A percentile compares a stretch with the other conserved stretches of the same genome.
These are phyloP conservation scores for Poecilia wingei DNA, from an alignment of 2,797 vertebrate genomes.

Conservation along the genomic window DNA sequence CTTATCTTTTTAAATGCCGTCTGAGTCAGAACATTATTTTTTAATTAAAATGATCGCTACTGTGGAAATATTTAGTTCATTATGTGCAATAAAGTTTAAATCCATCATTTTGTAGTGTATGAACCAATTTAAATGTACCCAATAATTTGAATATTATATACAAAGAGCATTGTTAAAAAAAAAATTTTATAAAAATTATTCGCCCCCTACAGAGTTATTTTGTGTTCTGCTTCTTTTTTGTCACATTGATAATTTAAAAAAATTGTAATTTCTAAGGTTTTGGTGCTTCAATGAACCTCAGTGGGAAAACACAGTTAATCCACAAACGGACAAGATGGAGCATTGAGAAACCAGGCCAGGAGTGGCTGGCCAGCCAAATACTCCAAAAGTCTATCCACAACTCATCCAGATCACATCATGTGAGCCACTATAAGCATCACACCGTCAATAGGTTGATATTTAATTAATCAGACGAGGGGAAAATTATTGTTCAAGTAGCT, in stretches of 20 bases:
- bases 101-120: background rate
- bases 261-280: background rate
- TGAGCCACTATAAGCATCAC: background rate
- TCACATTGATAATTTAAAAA: background rate
- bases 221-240: background rate
- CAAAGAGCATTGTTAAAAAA: background rate
- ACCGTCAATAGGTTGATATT: background rate
- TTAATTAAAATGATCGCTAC: slow-evolving; percentile 12
- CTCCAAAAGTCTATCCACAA: background rate
- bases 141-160: background rate
- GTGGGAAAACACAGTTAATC: background rate
- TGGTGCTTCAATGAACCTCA: background rate
- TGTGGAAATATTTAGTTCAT: slow-evolving; percentile 1
- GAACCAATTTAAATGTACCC: background rate
- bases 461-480: background rate
- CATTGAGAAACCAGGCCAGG: background rate
- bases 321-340: background rate
- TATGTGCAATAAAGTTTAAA: slow-evolving; percentile 3
- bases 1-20: slow-evolving; percentile 28
- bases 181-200: background rate
- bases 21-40: slow-evolving; percentile 23
- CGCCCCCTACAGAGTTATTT: background rate
- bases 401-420: background rate
- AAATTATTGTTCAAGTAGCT: background rate
- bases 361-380: background rate